These are phyloP conservation scores for Fulica atra DNA, from an alignment of 2,113 vertebrate genomes.

Conservation along the genomic window DNA sequence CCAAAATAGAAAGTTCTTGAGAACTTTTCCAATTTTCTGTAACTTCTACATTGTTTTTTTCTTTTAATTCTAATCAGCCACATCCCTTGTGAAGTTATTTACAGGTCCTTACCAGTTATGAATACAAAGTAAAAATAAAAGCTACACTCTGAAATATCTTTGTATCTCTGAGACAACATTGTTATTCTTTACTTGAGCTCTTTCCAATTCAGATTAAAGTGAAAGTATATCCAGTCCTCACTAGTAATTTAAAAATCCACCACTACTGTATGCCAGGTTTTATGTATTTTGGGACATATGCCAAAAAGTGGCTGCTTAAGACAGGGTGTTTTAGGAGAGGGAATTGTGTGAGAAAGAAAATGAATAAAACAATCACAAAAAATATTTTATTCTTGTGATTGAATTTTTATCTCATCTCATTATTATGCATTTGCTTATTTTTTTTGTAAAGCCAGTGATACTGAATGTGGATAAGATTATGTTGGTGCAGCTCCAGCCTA, in stretches of 20 bases:
- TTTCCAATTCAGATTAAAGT: constrained; percentile 61
- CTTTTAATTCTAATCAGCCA: constrained; percentile 9
- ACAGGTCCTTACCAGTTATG: constrained; percentile 17
- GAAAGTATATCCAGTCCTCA: constrained; percentile 33
- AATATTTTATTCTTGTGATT: constrained; percentile 51
- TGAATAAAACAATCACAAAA: constrained; percentile 50
- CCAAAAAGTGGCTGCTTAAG: background rate
- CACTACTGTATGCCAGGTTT: constrained; percentile 25
- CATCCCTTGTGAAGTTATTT: constrained; percentile 36
- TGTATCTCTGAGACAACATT: constrained; percentile 18
- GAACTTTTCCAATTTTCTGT: background rate
- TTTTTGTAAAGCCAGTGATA: background rate
- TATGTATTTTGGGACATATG: background rate
- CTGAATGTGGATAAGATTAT: constrained; percentile 15
- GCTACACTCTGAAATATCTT: background rate
- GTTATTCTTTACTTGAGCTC: constrained; percentile 47
- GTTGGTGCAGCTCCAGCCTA: background rate
- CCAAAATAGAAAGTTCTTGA: background rate
- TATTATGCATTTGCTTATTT: constrained; percentile 21
- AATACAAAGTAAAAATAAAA: constrained; percentile 56
- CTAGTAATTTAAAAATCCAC: constrained; percentile 55
- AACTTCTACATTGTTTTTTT: background rate
- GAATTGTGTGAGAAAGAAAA: constrained; percentile 22
- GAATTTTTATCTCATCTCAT: constrained; percentile 50
- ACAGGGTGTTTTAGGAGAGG: background rate